Evolutionary conservation across 2,113 vertebrate species (phyloP), one percentile per base, ranked within the genome.

Genomic region (Siniperca knerii): DNA sequence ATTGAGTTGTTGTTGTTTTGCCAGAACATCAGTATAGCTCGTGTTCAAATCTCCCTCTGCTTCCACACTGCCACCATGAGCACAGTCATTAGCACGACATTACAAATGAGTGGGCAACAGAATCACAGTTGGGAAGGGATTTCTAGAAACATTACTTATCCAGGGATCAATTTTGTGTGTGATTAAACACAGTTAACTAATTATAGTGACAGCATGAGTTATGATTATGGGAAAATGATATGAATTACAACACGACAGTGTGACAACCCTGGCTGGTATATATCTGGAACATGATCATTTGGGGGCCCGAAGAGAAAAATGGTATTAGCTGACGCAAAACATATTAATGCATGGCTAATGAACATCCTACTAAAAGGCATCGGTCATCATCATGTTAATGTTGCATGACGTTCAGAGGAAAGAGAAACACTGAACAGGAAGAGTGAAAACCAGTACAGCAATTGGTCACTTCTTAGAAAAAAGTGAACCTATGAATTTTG

Each of bases 131-230:
- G 67, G 81, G 72, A 50, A 80, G 68, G 65, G 60, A 85, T 77
- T 84, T 85, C 65, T 23, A 68, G 69, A 86, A 87, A 82, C 83
- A 90, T 92, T 87, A 87, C 83, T 92, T 90, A 90, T 83, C 89
- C 70, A 7, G 76, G 85, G 89, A 93, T 92, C 91, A 86, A 91
- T 93, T 93, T 90, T 89, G 87, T 50, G 46, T 88, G 77, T 89
- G 88, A 93, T 93, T 93, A 92, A 93, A 90, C 90, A 80, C 83
- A 87, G 88, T 91, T 93, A 89, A 91, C 88, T 89, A 91, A 92
- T 92, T 90, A 89, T 15, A 20, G 87, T n/a, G 81, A 94, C 92
- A 87, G 82, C 67, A 85, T 92, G 93, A 94, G 77, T 91, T 90
- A 94, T 83, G 85, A 89, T 93, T 90, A 89, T 82, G 84, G 58